Percentiles rank a stretch among this genome's conserved stretches.
Conservation (phyloP, 2,797 vertebrate species). For the Pipistrellus pygmaeus region DNA sequence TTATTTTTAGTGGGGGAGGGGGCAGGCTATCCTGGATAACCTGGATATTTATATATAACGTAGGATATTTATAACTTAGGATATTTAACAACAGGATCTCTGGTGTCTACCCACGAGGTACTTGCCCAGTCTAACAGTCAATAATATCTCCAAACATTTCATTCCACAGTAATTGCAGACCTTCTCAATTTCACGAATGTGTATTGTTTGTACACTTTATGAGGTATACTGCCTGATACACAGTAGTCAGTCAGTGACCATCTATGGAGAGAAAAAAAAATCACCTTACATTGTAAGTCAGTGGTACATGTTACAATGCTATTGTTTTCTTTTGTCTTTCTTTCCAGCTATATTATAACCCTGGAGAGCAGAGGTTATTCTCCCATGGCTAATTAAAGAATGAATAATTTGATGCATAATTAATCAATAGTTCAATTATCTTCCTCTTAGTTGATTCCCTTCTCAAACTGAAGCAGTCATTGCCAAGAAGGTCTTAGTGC, state of each 20-base stretch:
- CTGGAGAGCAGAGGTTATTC: neutral
- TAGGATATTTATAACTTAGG: neutral
- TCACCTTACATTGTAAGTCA: neutral
- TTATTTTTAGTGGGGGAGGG: rapidly evolving
- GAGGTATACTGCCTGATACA: neutral
- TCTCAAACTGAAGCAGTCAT: neutral
- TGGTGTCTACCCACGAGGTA: neutral
- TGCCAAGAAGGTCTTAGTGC: neutral
- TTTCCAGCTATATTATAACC: neutral
- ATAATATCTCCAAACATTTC: neutral
- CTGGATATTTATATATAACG: no score
- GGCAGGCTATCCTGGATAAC: neutral
- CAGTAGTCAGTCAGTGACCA: neutral
- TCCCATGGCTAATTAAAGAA: neutral
- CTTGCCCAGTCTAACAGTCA: neutral
- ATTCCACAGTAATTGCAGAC: neutral
- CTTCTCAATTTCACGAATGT: neutral
- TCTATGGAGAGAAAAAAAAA: neutral
- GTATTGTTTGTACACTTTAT: neutral
- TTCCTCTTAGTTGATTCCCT: neutral
- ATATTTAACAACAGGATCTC: neutral
- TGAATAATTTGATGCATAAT: neutral
- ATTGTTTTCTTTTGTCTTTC: neutral
- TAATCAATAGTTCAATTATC: neutral
- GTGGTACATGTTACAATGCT: neutral